Percentiles rank a stretch among this genome's conserved stretches.
Evolutionary conservation across 2,888 invertebrate species (phyloP).

Genomic region (Catocala sponsa): DNA sequence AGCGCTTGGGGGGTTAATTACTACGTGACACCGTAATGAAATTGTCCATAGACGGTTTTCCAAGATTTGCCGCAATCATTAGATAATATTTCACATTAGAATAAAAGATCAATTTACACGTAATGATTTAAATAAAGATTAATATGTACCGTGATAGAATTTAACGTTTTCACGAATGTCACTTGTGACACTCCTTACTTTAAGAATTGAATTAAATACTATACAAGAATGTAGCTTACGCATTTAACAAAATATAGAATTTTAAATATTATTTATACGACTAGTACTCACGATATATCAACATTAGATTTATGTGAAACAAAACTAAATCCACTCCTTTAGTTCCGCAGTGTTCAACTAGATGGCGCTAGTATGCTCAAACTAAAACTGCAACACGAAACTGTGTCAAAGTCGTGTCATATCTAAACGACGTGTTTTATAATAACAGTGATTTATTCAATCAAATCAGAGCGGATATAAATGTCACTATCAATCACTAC

Average conservation of each 20-base stretch:
- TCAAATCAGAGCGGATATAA: slow-evolving; percentile 65
- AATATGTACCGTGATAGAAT: too few species aligned
- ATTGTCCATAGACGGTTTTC: slow-evolving; percentile 23
- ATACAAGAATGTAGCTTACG: too few species aligned
- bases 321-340: neutral
- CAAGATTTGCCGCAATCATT: slow-evolving; percentile 24
- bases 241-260: too few species aligned
- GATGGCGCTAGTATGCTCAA: slow-evolving; percentile 71
- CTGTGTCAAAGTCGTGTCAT: slow-evolving; percentile 74
- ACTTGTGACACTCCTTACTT: too few species aligned
- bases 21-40: slow-evolving; percentile 35
- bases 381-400: slow-evolving; percentile 44
- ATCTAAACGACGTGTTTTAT: slow-evolving; percentile 67
- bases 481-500: slow-evolving; percentile 62
- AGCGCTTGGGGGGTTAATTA: slow-evolving; percentile 46
- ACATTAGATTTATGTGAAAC: too few species aligned
- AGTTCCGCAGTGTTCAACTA: slow-evolving; percentile 55
- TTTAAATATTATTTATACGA: too few species aligned
- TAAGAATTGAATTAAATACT: too few species aligned
- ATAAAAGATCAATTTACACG: too few species aligned
- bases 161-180: too few species aligned
- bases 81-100: neutral
- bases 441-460: slow-evolving; percentile 66
- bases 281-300: too few species aligned
- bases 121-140: too few species aligned